These are phyloP conservation scores for Tenthredo amoena DNA, from an alignment of 2,888 invertebrate species.

Conservation along the genomic window DNA sequence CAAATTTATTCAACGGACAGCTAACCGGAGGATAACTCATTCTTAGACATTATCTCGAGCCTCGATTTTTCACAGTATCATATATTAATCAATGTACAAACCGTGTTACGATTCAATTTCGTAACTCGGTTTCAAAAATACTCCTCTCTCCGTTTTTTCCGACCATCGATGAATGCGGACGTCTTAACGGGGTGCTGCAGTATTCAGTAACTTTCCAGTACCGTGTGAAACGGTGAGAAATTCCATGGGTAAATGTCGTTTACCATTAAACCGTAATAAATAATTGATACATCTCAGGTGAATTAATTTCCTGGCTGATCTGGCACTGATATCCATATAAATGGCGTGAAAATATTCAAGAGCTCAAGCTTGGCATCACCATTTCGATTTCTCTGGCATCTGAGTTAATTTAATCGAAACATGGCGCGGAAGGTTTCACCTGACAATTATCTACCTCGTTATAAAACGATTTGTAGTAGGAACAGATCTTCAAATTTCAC, in stretches of 20 bases:
- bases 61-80: not conserved
- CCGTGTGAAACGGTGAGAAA: not conserved
- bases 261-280: slow-evolving; percentile 30
- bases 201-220: not conserved
- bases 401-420: not conserved
- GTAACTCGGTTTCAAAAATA: not conserved
- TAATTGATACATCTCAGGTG: slow-evolving; percentile 22
- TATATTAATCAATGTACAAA: not conserved
- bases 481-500: not conserved
- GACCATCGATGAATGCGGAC: not conserved
- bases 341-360: slow-evolving; percentile 11
- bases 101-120: not conserved
- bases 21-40: not conserved
- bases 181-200: not conserved
- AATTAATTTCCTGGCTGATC: slow-evolving; percentile 13
- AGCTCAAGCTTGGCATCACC: not conserved
- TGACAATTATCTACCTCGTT: slow-evolving; percentile 5
- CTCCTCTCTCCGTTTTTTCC: not conserved
- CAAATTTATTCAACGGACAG: not conserved
- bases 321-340: slow-evolving; percentile 3
- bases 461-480: not conserved
- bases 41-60: not conserved
- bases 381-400: not conserved
- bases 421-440: not conserved
- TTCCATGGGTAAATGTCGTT: not conserved